Evolutionary conservation across 2,888 invertebrate genomes (phyloP), one percentile per base, ranked within the genome.

Genomic region (Pomacea canaliculata): DNA sequence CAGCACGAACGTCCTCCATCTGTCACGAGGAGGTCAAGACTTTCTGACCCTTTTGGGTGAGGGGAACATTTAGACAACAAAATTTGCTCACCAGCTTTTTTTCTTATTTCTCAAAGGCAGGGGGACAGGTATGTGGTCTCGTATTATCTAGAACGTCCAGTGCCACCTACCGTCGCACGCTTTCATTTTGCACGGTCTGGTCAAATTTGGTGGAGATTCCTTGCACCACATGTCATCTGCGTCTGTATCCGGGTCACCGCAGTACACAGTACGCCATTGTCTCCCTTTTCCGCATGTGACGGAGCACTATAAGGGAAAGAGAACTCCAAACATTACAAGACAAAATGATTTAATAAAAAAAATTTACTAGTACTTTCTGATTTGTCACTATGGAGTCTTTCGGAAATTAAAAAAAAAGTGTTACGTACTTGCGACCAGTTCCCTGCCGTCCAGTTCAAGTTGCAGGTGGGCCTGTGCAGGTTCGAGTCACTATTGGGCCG

Each of bases 211-310:
- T 1, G 81, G 77, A 12, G 76, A 67, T 23, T 83, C 82, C 18
- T 78, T 81, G 70, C 85, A 85, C 37, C 69, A 73, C 23, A 74
- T 62, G 23, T 79, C 73, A 18, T 85, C 83, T 37, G 70, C 71
- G 10, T 80, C 81, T 23, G 79, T 66, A 16, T 80, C 78, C 0
- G 81, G 79, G 49, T 81, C 77, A 4, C 83, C 85, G 72, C 88
- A 88, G 71, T 80, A 83, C 10, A 88, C 84, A 2, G 77, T 73
- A 19, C 88, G 79, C 71, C 71, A 83, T 71, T 83, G 84, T 37
- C 82, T 75, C 2, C 88, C 87, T 23, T 70, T 78, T 0, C 86
- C 86, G 71, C 87, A 88, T 1, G 86, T 83, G 23, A 77, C 82
- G 1, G 87, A 86, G 77, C 87, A 88, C 81, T 83, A 76, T 37